Evolutionary conservation across 1,140 invertebrate species (phyloP), one percentile per base, ranked within the genome.

Genomic region (Proales similis): DNA sequence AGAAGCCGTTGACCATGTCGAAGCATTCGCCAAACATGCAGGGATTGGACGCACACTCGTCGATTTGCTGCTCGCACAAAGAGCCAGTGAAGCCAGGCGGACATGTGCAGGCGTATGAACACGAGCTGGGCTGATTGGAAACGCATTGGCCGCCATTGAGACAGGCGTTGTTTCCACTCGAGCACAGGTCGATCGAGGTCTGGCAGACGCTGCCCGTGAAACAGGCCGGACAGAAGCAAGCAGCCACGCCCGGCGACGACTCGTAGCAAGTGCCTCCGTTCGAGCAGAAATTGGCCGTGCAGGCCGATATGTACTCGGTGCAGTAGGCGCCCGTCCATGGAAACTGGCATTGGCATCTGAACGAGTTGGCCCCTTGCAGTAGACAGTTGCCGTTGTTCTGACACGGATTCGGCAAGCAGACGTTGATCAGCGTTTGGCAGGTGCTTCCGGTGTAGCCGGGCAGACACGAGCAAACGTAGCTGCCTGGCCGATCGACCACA

Each of bases 361-460:
- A 57, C 20, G 22, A 14, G 32, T 57, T 57, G 7, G 51, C 36
- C 30, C 51, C 51, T 22, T 30, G 9, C 51, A 57, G 39, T n/a
- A 14, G 14, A 48, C 61, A 63, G 27, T 1, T 48, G 17, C 61
- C 61, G 11, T 48, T 48, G 22, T 63, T 63, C 42, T 47, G 45
- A 39, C 61, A 63, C n/a, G 45, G 45, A 24, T 48, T 17, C 29
- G 29, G 48, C 6, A 29, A 20, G 57, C 71, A 72, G 1, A 69
- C 64, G 30, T 68, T 43, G 85, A 90, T 90, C 69, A 89, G 85
- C 0, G 92, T 87, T 69, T 93, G 88, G 70, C 90, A 94, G 0
- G 88, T 81, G 67, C 87, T 87, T 2, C 91, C 90, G 0, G 88
- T 90, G 88, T 88, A 94, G 0, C 90, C 90, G 0, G 83, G 81